Percentiles rank a stretch among this genome's conserved stretches.
Conservation (phyloP, 2,113 vertebrate genomes). For the Gavia stellata region DNA sequence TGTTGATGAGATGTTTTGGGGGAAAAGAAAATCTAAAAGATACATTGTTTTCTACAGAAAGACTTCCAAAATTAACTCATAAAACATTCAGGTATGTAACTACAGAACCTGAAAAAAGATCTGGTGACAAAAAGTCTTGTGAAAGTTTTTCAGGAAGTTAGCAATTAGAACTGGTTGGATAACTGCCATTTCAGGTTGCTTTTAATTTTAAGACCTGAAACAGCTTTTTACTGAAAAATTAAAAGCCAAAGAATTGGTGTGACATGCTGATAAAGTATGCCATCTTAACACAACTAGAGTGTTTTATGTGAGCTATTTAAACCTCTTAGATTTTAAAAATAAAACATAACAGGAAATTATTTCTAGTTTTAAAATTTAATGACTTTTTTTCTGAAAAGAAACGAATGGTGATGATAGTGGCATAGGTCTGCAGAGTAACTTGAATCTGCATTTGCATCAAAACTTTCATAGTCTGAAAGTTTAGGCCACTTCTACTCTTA, state of each 20-base stretch:
- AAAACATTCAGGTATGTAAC: not conserved
- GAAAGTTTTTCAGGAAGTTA: not conserved
- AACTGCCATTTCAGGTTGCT: not conserved
- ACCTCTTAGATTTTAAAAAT: not conserved
- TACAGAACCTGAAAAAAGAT: not conserved
- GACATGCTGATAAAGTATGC: not conserved
- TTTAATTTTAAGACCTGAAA: not conserved
- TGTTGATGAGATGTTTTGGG: not conserved
- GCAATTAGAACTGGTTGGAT: not conserved
- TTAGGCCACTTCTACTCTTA: not conserved
- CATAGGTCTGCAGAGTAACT: not conserved
- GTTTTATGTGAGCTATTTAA: not conserved
- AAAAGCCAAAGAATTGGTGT: not conserved
- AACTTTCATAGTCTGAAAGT: not conserved
- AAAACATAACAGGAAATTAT: not conserved
- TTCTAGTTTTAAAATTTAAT: not conserved
- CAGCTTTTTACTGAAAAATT: not conserved
- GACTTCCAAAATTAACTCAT: not conserved
- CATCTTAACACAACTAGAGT: not conserved
- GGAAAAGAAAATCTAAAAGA: not conserved
- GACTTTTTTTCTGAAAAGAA: not conserved
- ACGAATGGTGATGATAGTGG: fast-evolving
- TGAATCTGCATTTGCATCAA: not conserved
- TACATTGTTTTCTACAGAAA: not conserved
- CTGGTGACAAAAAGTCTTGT: not conserved